Percentiles rank a stretch among this genome's conserved stretches.
Evolutionary conservation across 2,797 vertebrate genomes (phyloP).

Genomic region (Protosalanx chinensis): DNA sequence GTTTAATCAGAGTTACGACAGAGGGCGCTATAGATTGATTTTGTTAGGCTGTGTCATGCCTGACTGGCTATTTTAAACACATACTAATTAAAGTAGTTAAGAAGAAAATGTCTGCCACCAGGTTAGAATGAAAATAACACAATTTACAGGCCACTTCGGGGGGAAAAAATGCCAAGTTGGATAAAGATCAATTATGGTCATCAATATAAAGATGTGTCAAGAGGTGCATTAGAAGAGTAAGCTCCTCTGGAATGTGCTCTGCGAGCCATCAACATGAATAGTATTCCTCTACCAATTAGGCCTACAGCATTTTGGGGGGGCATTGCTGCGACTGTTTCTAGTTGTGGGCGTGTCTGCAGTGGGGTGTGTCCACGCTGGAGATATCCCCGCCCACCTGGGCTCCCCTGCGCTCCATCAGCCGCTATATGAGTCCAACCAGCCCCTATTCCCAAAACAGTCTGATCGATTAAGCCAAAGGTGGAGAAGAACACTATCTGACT

Average conservation of each 20-base stretch:
- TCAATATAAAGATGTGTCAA: no score
- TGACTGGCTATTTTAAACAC: no score
- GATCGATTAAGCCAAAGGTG: conserved; percentile 32
- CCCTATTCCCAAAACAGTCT: conserved; percentile 1
- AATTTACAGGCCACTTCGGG: no score
- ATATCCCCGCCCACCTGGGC: conserved; percentile 48
- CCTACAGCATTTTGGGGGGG: conserved; percentile 46
- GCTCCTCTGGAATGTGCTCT: conserved; percentile 22
- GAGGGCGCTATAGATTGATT: conserved; percentile 51
- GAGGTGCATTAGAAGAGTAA: conserved; percentile 1
- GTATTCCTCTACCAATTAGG: background rate
- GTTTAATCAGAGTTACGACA: conserved; percentile 38
- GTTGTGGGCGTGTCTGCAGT: conserved; percentile 18
- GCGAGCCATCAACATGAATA: background rate
- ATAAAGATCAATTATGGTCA: no score
- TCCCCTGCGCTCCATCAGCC: conserved; percentile 36
- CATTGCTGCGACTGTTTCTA: conserved; percentile 41
- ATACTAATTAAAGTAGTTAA: no score
- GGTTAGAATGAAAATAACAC: no score
- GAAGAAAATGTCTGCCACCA: no score
- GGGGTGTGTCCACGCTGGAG: conserved; percentile 65
- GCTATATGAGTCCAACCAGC: conserved; percentile 59
- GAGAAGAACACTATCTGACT: background rate
- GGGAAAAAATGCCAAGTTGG: no score
- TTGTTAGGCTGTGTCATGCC: background rate